These are phyloP conservation scores for Mellivora capensis DNA, from an alignment of 2,113 vertebrate species.

Conservation along the genomic window DNA sequence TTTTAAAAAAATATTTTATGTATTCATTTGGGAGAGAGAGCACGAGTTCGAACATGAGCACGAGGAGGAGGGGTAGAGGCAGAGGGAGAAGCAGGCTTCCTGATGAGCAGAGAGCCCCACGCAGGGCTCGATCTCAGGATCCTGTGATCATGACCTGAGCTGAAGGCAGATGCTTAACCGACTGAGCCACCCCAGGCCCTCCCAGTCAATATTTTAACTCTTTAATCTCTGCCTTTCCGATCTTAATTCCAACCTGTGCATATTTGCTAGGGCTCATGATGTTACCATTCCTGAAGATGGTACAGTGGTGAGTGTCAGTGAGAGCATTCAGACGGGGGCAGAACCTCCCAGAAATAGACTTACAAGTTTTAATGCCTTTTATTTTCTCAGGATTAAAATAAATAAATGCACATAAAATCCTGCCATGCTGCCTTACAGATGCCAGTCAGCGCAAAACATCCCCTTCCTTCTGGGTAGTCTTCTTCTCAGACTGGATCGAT, in stretches of 20 bases:
- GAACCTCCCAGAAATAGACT: conserved; percentile 3
- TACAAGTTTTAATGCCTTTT: conserved; percentile 15
- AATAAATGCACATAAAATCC: background rate
- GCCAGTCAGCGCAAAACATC: background rate
- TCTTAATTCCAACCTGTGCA: background rate
- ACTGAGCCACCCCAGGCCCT: background rate
- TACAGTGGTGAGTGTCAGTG: background rate
- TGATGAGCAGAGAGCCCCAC: too few relatives aligned
- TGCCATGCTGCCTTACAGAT: background rate
- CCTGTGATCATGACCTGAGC: too few relatives aligned
- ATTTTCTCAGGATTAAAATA: conserved; percentile 31
- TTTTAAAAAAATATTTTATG: background rate
- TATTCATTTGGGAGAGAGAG: background rate
- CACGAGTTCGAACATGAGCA: too few relatives aligned
- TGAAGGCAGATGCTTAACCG: background rate
- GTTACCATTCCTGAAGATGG: background rate
- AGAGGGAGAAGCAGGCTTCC: too few relatives aligned
- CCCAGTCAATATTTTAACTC: background rate
- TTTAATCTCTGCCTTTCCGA: background rate
- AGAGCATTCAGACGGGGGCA: background rate
- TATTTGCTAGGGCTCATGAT: background rate
- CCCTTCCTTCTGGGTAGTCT: background rate
- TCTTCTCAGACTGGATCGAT: background rate
- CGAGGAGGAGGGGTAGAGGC: too few relatives aligned
- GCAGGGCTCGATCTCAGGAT: too few relatives aligned